Percentiles rank a stretch among this genome's conserved stretches.
phyloP scores from a whole-genome alignment of 2,113 vertebrate species.

The Thamnophis sirtalis region DNA sequence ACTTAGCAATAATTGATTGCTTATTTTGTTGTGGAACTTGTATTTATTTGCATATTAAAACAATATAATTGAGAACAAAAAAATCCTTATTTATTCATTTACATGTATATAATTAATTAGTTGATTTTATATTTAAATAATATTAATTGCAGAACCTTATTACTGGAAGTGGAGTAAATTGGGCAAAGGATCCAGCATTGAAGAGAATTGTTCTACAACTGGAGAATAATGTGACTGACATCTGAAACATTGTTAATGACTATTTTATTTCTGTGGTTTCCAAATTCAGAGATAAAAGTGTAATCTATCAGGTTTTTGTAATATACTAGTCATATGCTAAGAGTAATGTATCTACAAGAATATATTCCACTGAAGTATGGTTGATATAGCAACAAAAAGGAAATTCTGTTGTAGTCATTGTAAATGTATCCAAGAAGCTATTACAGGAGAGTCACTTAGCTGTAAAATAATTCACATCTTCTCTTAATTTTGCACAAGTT shows the following conservation, averaged over 20 bases:
- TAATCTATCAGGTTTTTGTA: rapidly evolving
- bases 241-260: background rate
- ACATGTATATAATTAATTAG: background rate
- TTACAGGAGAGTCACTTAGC: background rate
- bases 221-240: slow-evolving; percentile 47
- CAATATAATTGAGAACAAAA: background rate
- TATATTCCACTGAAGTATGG: background rate
- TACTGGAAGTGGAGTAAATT: slow-evolving; percentile 66
- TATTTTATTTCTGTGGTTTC: background rate
- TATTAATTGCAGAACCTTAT: slow-evolving; percentile 64
- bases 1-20: background rate
- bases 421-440: background rate
- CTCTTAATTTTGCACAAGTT: background rate
- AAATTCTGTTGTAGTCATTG: background rate
- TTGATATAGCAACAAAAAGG: background rate
- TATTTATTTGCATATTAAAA: background rate
- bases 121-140: background rate
- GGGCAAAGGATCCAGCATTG: slow-evolving; percentile 68
- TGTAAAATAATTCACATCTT: background rate
- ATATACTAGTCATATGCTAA: background rate
- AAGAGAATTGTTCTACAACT: slow-evolving; percentile 62
- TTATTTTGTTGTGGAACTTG: background rate
- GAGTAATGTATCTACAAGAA: background rate
- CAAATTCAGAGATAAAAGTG: rapidly evolving
- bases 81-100: background rate